These are phyloP conservation scores for Lasioglossum calceatum DNA, from an alignment of 2,888 invertebrate genomes.

Conservation along the genomic window DNA sequence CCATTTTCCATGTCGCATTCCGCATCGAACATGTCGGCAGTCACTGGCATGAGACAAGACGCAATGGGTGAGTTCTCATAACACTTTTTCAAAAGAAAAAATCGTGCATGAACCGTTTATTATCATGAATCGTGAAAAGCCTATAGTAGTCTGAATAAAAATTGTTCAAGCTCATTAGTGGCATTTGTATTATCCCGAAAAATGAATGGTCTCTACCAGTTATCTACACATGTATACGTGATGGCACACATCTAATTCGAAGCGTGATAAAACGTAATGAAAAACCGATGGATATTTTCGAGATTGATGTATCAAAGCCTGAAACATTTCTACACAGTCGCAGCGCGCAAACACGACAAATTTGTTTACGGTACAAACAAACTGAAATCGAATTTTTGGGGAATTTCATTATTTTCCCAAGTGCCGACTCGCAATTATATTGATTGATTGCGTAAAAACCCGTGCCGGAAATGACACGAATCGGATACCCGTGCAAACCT, in stretches of 20 bases:
- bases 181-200: not conserved
- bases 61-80: slow-evolving; percentile 89
- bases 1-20: slow-evolving; percentile 97
- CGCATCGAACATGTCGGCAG: slow-evolving; percentile 95
- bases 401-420: slow-evolving; percentile 21
- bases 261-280: not conserved
- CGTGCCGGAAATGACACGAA: slow-evolving; percentile 77
- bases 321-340: not conserved
- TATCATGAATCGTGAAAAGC: no score
- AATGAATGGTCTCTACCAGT: not conserved
- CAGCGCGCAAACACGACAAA: not conserved
- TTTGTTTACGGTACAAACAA: not conserved
- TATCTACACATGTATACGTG: not conserved
- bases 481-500: slow-evolving; percentile 68
- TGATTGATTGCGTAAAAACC: slow-evolving; percentile 66
- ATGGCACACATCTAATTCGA: not conserved
- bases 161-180: not conserved
- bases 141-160: not conserved
- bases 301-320: not conserved
- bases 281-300: not conserved
- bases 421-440: slow-evolving; percentile 56
- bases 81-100: not conserved
- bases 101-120: no score
- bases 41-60: slow-evolving; percentile 94
- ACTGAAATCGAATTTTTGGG: not conserved